These are phyloP conservation scores for Dromococcyx pavoninus DNA, from an alignment of 2,797 vertebrate genomes.

Conservation along the genomic window DNA sequence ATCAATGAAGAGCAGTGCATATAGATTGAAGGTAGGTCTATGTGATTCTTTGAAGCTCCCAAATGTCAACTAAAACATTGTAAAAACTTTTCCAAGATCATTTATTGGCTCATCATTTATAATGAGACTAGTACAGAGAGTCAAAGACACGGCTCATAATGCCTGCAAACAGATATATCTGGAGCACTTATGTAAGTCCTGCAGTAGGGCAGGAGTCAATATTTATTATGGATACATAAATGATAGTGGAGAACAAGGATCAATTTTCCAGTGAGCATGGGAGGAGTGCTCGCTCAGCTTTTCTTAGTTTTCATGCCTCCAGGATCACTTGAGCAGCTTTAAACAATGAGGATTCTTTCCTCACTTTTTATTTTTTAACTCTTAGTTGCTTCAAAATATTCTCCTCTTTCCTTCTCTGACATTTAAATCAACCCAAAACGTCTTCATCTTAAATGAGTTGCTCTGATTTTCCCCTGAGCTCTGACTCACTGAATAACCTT, in stretches of 20 bases:
- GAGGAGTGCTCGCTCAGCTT: background rate
- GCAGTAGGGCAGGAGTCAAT: background rate
- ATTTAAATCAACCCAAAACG: background rate
- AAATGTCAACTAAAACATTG: constrained; percentile 52
- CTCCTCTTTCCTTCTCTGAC: background rate
- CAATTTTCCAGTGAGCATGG: background rate
- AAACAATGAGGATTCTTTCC: background rate
- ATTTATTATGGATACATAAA: constrained; percentile 36
- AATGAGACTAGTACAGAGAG: background rate
- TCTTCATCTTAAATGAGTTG: background rate
- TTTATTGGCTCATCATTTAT: constrained; percentile 57
- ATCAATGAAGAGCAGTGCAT: constrained; percentile 61
- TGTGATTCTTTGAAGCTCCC: constrained; percentile 61
- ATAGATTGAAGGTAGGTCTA: constrained; percentile 41
- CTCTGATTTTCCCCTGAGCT: background rate
- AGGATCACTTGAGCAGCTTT: background rate
- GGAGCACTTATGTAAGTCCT: background rate
- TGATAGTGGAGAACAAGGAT: constrained; percentile 4
- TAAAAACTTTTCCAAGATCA: constrained; percentile 61
- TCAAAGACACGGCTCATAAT: constrained; percentile 31
- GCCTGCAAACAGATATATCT: constrained; percentile 5
- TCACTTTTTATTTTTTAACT: background rate
- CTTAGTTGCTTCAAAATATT: background rate
- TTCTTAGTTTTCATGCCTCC: background rate
- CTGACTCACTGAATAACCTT: background rate